These are phyloP conservation scores for Amorpha juglandis DNA, from an alignment of 2,888 invertebrate genomes.

Conservation along the genomic window DNA sequence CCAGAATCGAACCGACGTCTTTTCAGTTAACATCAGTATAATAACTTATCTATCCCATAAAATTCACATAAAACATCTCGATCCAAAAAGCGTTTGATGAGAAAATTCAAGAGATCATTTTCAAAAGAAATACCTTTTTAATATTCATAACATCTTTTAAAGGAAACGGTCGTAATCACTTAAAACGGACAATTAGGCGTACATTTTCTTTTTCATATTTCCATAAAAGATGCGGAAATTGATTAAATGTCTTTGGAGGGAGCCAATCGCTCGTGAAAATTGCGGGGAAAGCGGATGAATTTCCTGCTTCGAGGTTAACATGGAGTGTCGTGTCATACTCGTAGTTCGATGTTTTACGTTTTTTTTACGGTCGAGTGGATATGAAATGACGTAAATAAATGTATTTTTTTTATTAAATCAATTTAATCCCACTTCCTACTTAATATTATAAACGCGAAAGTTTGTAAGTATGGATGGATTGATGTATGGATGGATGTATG, in stretches of 20 bases:
- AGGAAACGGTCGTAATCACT: constrained; percentile 26
- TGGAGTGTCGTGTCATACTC: not conserved
- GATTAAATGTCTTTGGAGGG: constrained; percentile 25
- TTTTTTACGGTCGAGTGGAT: not conserved
- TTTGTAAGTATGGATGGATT: too few species aligned
- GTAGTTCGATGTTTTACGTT: not conserved
- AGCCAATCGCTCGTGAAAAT: constrained; percentile 26
- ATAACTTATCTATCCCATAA: too few species aligned
- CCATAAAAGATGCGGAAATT: constrained; percentile 25
- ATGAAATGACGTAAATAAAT: not conserved
- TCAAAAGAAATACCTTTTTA: constrained; percentile 26
- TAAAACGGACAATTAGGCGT: constrained; percentile 23
- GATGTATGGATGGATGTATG: too few species aligned
- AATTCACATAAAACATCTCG: not conserved
- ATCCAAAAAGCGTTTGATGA: not conserved
- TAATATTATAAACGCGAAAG: too few species aligned
- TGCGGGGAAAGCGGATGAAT: constrained; percentile 7
- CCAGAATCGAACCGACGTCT: too few species aligned
- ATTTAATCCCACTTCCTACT: too few species aligned
- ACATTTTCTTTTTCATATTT: constrained; percentile 26
- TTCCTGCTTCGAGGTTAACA: not conserved
- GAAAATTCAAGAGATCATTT: not conserved
- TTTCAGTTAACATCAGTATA: too few species aligned
- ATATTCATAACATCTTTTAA: constrained; percentile 31
- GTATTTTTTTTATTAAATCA: too few species aligned